phyloP scores from a whole-genome alignment of 2,113 vertebrate genomes.

The Montifringilla adamsi region DNA sequence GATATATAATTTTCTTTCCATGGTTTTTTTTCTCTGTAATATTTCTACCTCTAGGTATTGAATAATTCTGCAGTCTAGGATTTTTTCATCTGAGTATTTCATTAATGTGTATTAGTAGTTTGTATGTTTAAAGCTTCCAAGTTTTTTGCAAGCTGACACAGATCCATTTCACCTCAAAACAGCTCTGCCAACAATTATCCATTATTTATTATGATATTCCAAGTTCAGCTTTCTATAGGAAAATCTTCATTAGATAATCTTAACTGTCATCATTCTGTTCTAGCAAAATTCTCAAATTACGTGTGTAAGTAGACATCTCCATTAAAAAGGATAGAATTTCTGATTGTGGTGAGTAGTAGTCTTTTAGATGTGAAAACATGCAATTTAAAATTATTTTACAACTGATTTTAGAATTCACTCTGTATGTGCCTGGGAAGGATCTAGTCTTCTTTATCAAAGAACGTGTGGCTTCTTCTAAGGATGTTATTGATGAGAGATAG shows the following conservation, averaged over 20 bases:
- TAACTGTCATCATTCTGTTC: neutral
- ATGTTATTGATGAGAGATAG: neutral
- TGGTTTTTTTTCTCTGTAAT: neutral
- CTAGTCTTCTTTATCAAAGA: neutral
- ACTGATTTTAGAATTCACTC: neutral
- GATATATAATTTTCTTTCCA: neutral
- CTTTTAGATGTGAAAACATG: neutral
- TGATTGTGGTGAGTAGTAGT: neutral
- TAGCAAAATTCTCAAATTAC: neutral
- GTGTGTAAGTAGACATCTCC: neutral
- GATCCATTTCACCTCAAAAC: neutral
- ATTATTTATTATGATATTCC: neutral
- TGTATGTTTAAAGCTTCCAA: neutral
- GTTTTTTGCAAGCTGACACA: neutral
- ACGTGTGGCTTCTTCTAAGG: neutral
- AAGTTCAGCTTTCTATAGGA: neutral
- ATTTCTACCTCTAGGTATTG: neutral
- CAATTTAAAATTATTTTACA: neutral
- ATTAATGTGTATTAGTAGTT: neutral
- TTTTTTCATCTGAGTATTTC: neutral
- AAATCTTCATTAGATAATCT: neutral
- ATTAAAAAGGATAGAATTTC: neutral
- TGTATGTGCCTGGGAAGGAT: neutral
- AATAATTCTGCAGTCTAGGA: neutral
- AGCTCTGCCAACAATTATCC: neutral